phyloP scores from a whole-genome alignment of 1,140 invertebrate genomes.

The Campoletis sonorensis region DNA sequence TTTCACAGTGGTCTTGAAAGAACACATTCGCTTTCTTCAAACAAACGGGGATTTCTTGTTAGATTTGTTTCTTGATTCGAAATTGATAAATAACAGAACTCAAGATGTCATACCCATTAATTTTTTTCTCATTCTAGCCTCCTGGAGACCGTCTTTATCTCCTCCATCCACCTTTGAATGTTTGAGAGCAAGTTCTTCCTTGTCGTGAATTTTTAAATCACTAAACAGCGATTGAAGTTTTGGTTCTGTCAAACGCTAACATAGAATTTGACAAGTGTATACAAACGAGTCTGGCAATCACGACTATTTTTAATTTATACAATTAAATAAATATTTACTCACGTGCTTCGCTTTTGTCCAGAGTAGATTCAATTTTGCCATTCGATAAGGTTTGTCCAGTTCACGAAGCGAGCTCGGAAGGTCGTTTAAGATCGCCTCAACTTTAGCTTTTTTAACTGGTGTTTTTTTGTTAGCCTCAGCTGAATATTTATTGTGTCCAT shows the following conservation, averaged over 20 bases:
- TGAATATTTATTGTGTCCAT: conserved; percentile 78
- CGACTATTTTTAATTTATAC: background rate
- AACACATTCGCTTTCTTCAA: too few relatives aligned
- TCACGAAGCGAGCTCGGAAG: conserved; percentile 77
- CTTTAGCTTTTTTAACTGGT: conserved; percentile 45
- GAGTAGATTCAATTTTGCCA: conserved; percentile 89
- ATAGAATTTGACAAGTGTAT: conserved; percentile 34
- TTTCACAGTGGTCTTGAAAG: background rate
- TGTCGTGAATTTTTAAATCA: conserved; percentile 94
- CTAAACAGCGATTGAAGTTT: conserved; percentile 92
- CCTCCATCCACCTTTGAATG: conserved; percentile 87
- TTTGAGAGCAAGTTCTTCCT: conserved; percentile 92
- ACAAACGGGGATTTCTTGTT: too few relatives aligned
- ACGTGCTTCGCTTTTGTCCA: conserved; percentile 92
- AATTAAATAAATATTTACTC: conserved; percentile 53
- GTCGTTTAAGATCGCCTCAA: conserved; percentile 66
- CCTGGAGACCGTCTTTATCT: conserved; percentile 91
- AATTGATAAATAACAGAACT: background rate
- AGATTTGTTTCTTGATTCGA: background rate
- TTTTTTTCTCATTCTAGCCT: conserved; percentile 88
- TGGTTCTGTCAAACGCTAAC: conserved; percentile 87
- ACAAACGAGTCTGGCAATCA: background rate
- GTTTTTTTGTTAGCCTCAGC: conserved; percentile 75
- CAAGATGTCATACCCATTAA: conserved; percentile 79
- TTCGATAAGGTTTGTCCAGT: conserved; percentile 87